A percentile compares a stretch with the other conserved stretches of the same genome.
phyloP scores from a whole-genome alignment of 1,140 invertebrate genomes.

The Scaptomyza pallida region DNA sequence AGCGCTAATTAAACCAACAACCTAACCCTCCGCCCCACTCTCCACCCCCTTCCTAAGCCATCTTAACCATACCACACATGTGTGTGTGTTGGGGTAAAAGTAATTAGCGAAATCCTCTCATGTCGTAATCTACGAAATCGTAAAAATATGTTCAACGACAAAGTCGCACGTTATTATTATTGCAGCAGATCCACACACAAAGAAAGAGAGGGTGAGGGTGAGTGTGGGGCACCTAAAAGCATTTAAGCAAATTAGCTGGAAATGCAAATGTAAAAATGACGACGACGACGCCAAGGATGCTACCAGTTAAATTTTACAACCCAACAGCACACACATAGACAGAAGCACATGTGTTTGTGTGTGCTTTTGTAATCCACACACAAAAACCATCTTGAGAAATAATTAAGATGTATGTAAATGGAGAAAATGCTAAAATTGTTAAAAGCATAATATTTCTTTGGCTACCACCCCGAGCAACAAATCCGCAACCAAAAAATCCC shows the following conservation, averaged over 20 bases:
- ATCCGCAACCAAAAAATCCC: conserved; percentile 5
- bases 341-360: conserved; percentile 6
- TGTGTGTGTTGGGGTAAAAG: conserved; percentile 39
- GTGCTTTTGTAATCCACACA: conserved; percentile 66
- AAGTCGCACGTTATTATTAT: conserved; percentile 76
- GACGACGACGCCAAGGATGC: conserved; percentile 62
- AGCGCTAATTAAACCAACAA: conserved; percentile 66
- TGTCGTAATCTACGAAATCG: conserved; percentile 70
- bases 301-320: conserved; percentile 73
- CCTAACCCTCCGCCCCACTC: background rate
- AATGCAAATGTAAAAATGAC: conserved; percentile 83
- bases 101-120: conserved; percentile 77
- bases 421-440: conserved; percentile 83
- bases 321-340: conserved; percentile 28
- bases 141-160: conserved; percentile 77
- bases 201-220: background rate
- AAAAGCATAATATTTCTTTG: conserved; percentile 83
- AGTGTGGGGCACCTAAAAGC: conserved; percentile 71
- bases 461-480: conserved; percentile 34
- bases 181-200: conserved; percentile 37
- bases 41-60: background rate
- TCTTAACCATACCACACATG: background rate
- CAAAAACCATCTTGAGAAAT: conserved; percentile 82
- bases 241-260: conserved; percentile 81
- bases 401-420: conserved; percentile 84